These are phyloP conservation scores for Ctenosaura bakeri DNA, from an alignment of 2,797 vertebrate species.

Conservation along the genomic window DNA sequence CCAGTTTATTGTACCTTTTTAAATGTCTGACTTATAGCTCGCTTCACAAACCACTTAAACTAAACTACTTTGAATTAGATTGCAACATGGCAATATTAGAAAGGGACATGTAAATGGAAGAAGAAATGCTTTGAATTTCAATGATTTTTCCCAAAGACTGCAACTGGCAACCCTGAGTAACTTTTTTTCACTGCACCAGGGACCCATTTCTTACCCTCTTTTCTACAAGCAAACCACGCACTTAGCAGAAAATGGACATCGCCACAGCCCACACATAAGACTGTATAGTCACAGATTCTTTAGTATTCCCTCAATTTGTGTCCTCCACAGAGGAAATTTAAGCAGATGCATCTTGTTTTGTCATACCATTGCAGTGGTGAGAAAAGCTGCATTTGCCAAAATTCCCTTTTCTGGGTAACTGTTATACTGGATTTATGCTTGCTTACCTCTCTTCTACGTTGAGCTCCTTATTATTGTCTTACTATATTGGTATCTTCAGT, in stretches of 20 bases:
- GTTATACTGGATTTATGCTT: background rate
- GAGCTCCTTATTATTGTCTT: too few relatives aligned
- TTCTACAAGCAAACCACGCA: background rate
- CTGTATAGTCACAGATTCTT: background rate
- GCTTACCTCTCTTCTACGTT: background rate
- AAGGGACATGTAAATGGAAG: conserved; percentile 2
- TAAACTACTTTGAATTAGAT: conserved; percentile 31
- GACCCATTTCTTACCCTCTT: background rate
- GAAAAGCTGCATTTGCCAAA: background rate
- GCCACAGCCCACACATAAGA: background rate
- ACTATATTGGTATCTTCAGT: background rate
- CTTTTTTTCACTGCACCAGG: background rate
- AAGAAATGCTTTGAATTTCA: background rate
- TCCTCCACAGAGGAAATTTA: background rate
- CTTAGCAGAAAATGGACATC: background rate
- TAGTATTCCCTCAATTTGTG: background rate
- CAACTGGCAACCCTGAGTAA: background rate
- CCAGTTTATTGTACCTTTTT: conserved; percentile 14
- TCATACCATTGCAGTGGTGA: background rate
- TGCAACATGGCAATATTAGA: conserved; percentile 11
- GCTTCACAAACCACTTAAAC: conserved; percentile 6
- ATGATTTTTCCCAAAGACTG: background rate
- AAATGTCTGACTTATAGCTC: background rate
- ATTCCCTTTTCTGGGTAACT: background rate
- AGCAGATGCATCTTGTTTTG: background rate